Percentiles rank a stretch among this genome's conserved stretches.
Evolutionary conservation across 2,888 invertebrate genomes (phyloP).

Genomic region (Physocephala rufipes): DNA sequence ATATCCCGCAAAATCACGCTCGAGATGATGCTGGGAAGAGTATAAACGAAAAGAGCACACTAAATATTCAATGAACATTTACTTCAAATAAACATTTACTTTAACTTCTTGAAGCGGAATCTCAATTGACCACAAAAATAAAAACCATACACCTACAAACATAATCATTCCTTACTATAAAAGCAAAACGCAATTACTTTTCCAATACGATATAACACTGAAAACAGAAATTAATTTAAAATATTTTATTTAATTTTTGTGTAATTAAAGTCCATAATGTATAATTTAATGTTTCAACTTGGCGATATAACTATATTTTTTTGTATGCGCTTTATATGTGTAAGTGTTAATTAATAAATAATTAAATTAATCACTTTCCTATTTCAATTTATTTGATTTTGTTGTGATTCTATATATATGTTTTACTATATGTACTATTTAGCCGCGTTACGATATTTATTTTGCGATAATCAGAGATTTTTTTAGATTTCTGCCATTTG

Average conservation of each 20-base stretch:
- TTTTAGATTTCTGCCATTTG: slow-evolving; percentile 10
- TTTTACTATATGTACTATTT: slow-evolving; percentile 30
- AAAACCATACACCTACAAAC: too few species aligned
- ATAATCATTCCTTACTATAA: too few species aligned
- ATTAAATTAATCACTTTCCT: slow-evolving; percentile 17
- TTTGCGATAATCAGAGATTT: slow-evolving; percentile 28
- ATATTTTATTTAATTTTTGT: slow-evolving; percentile 28
- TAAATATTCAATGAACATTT: too few species aligned
- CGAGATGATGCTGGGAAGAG: too few species aligned
- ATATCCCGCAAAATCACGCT: too few species aligned
- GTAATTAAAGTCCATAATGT: slow-evolving; percentile 28
- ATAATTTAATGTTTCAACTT: slow-evolving; percentile 34
- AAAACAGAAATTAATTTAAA: too few species aligned
- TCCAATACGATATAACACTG: too few species aligned
- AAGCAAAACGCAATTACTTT: too few species aligned
- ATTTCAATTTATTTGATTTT: slow-evolving; percentile 31
- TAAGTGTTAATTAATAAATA: slow-evolving; percentile 33
- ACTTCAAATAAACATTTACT: too few species aligned
- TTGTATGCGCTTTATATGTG: slow-evolving; percentile 23
- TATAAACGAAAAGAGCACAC: too few species aligned
- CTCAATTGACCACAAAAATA: too few species aligned
- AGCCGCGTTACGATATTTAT: slow-evolving; percentile 25
- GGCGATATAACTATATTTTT: slow-evolving; percentile 33
- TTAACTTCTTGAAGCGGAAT: too few species aligned
- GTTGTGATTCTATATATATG: slow-evolving; percentile 29